These are phyloP conservation scores for Danio tinwini DNA, from an alignment of 2,797 vertebrate genomes.

Conservation along the genomic window DNA sequence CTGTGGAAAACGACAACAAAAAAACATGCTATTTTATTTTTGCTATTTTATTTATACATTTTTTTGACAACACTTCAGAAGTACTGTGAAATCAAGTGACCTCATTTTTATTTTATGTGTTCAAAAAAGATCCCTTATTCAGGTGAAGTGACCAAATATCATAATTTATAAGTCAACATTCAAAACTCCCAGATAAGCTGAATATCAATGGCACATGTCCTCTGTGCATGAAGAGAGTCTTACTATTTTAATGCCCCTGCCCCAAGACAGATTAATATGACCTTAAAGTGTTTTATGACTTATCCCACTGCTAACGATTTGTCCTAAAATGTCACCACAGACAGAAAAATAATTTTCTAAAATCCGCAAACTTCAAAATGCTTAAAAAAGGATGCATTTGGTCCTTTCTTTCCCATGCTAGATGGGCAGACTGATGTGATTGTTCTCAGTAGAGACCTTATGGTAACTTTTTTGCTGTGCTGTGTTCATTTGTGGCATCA, in stretches of 20 bases:
- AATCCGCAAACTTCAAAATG: not conserved
- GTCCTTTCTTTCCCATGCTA: not conserved
- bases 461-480: slow-evolving; percentile 48
- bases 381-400: slow-evolving; percentile 36
- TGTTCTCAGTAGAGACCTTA: slow-evolving; percentile 30
- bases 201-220: not conserved
- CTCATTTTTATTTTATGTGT: not conserved
- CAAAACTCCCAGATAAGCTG: not conserved
- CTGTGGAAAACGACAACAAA: too few species aligned
- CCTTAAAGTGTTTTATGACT: not conserved
- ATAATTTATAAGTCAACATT: not conserved
- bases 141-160: not conserved
- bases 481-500: slow-evolving; percentile 55
- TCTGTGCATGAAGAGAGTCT: not conserved
- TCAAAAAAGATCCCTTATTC: too few species aligned
- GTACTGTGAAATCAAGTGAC: not conserved
- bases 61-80: too few species aligned
- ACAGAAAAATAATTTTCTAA: slow-evolving; percentile 16
- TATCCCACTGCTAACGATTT: not conserved
- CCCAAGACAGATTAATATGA: slow-evolving; percentile 5
- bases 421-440: slow-evolving; percentile 39
- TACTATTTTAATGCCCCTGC: slow-evolving; percentile 1
- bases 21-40: too few species aligned
- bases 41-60: too few species aligned
- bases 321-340: not conserved